These are phyloP conservation scores for Pyrrhura leucotis DNA, from an alignment of 2,797 vertebrate genomes.

Conservation along the genomic window DNA sequence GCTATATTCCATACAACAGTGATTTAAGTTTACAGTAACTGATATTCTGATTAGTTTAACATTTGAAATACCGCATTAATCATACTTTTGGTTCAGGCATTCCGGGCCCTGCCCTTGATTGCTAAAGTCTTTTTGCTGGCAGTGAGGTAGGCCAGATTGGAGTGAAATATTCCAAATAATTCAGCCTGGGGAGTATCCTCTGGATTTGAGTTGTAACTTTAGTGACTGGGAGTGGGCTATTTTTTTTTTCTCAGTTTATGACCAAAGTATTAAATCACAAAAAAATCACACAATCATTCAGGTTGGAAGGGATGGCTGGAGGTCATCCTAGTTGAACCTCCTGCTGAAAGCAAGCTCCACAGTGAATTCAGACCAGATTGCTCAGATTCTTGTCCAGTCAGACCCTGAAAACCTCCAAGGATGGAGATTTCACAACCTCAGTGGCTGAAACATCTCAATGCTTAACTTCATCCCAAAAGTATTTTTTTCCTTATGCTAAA, in stretches of 20 bases:
- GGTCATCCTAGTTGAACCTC: background rate
- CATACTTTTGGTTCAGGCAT: constrained; percentile 52
- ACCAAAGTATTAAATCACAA: constrained; percentile 56
- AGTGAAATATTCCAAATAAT: constrained; percentile 66
- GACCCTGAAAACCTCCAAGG: background rate
- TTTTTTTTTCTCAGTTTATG: constrained; percentile 66
- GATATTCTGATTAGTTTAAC: constrained; percentile 20
- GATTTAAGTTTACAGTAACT: constrained; percentile 43
- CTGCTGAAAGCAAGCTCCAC: background rate
- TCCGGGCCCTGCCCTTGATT: constrained; percentile 42
- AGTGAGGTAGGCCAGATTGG: constrained; percentile 18
- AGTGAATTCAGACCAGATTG: constrained; percentile 17
- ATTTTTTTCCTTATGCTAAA: background rate
- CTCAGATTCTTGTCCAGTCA: background rate
- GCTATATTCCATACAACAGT: background rate
- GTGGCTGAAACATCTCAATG: background rate
- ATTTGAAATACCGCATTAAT: constrained; percentile 59
- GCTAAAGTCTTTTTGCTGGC: constrained; percentile 44
- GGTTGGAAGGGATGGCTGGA: background rate
- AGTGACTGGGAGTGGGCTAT: constrained; percentile 45
- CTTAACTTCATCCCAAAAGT: background rate
- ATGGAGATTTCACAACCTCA: background rate
- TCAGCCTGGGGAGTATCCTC: constrained; percentile 48
- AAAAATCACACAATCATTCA: constrained; percentile 33
- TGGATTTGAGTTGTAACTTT: constrained; percentile 33